These are phyloP conservation scores for Dichetophora obliterata DNA, from an alignment of 2,888 invertebrate species.

Conservation along the genomic window DNA sequence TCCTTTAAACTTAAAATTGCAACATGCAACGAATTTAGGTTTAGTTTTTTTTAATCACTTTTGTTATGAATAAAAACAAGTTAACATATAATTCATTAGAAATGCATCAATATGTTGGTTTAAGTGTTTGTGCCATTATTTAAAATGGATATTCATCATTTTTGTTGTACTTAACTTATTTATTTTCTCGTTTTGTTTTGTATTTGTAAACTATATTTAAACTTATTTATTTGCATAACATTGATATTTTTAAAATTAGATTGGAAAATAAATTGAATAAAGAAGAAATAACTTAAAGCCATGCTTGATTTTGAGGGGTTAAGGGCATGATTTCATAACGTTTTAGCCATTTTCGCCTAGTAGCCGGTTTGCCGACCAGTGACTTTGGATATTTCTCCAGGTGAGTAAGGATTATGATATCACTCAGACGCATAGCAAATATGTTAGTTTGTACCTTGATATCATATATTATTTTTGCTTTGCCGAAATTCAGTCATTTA, in stretches of 20 bases:
- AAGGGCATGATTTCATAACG: background rate
- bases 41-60: constrained; percentile 25
- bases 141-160: background rate
- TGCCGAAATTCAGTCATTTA: too few relatives aligned
- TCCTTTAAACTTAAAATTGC: background rate
- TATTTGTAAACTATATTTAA: constrained; percentile 25
- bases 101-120: background rate
- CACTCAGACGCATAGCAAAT: too few relatives aligned
- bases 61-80: constrained; percentile 15
- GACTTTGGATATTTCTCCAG: too few relatives aligned
- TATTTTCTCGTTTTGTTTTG: constrained; percentile 13
- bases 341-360: background rate
- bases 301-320: background rate
- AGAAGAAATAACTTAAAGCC: background rate
- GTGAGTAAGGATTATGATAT: too few relatives aligned
- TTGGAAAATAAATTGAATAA: constrained; percentile 6
- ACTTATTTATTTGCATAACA: constrained; percentile 2
- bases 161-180: constrained; percentile 25
- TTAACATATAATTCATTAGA: background rate
- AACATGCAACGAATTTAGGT: constrained; percentile 30
- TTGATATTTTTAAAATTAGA: constrained; percentile 17
- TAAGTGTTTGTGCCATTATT: background rate
- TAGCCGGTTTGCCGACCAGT: too few relatives aligned
- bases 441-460: too few relatives aligned
- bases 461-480: too few relatives aligned